Evolutionary conservation across 2,797 vertebrate species (phyloP).

Genomic region (Danio tinwini): DNA sequence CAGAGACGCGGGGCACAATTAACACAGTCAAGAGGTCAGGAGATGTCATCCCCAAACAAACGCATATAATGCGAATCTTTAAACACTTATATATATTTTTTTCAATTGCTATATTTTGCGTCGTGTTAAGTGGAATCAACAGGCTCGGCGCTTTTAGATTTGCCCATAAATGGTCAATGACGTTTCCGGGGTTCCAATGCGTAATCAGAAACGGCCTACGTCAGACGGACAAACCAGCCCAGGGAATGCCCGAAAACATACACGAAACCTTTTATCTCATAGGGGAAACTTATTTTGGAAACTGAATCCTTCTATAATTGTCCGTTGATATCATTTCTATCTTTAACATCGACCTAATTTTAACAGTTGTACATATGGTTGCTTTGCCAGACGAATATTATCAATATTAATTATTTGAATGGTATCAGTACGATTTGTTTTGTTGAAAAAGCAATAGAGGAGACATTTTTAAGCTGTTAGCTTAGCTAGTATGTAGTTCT

Average conservation of each 20-base stretch:
- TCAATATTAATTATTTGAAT: background rate
- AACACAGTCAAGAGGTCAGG: background rate
- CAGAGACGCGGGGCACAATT: conserved; percentile 25
- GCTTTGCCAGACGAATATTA: background rate
- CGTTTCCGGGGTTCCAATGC: conserved; percentile 71
- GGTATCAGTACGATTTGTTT: background rate
- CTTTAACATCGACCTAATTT: background rate
- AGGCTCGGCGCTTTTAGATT: conserved; percentile 19
- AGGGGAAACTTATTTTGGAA: conserved; percentile 1
- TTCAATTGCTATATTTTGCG: background rate
- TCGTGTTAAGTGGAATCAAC: background rate
- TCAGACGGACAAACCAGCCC: conserved; percentile 53
- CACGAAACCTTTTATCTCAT: background rate
- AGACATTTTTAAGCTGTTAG: background rate
- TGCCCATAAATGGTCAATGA: conserved; percentile 74
- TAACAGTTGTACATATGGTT: background rate
- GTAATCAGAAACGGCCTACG: conserved; percentile 52
- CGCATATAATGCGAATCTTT: background rate
- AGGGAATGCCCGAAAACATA: conserved; percentile 41
- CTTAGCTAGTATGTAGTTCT: background rate
- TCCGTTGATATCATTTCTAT: background rate
- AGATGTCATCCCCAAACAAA: background rate
- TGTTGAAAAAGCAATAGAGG: too few species aligned
- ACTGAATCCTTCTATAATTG: conserved; percentile 23
- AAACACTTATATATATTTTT: background rate